Evolutionary conservation across 2,797 vertebrate genomes (phyloP).

Genomic region (Pangasius larnaudii): DNA sequence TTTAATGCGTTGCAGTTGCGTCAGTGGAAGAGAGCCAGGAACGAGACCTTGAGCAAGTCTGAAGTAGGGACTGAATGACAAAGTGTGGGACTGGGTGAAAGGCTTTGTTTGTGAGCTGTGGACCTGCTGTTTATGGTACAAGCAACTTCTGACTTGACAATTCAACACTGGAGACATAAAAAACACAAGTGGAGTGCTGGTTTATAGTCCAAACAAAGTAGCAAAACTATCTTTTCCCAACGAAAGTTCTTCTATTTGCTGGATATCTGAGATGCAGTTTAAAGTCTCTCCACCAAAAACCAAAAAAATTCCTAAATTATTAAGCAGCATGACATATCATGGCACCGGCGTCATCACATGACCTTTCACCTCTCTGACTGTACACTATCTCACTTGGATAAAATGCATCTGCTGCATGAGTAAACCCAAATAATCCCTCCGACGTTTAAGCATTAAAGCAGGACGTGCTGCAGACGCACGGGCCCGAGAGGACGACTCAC

Average conservation of each 20-base stretch:
- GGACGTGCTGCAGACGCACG: neutral
- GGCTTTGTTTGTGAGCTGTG: neutral
- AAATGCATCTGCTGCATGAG: neutral
- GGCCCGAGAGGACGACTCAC: constrained; percentile 7
- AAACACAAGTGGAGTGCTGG: neutral
- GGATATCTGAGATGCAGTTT: neutral
- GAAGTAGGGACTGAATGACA: neutral
- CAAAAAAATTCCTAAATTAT: neutral
- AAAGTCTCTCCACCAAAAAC: neutral
- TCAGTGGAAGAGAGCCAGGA: neutral
- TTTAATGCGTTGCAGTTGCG: neutral
- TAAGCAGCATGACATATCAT: neutral
- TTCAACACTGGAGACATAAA: neutral
- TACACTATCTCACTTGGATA: neutral
- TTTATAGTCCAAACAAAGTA: neutral
- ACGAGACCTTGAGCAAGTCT: neutral
- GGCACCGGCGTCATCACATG: too few relatives aligned
- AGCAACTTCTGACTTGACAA: neutral
- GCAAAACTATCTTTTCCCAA: neutral
- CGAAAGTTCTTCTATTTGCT: neutral
- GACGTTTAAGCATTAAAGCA: neutral
- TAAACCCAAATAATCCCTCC: neutral
- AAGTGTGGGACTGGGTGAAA: neutral
- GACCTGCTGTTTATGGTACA: neutral
- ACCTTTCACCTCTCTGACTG: neutral